Base-by-base conservation (phyloP, 2,888 invertebrate species). In the Sphecodes monilicornis region DNA sequence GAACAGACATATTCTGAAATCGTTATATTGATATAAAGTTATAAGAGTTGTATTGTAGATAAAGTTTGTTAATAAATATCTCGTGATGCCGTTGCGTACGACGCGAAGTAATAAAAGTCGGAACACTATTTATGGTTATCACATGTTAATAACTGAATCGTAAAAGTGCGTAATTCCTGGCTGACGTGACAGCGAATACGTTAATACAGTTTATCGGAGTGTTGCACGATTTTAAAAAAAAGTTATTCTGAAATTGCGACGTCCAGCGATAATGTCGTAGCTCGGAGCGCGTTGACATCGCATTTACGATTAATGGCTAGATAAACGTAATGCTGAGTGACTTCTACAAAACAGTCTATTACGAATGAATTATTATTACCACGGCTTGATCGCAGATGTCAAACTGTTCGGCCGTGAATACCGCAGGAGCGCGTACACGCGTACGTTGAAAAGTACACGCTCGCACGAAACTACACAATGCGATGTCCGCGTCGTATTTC, bases 361-460 rank as follows among this genome's bases (percentile, higher is more conserved):
- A 74, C 57, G 39, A 79, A 60, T 78, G 79, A 87, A 79, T 83
- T 87, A 82, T 87, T 72, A 78, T 46, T 46, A 76, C 74, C 26
- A 64, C 69, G 46, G 29, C 36, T 57, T 78, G 74, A 80, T 80
- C 54, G 43, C 46, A 11, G 54, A 57, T 68, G 46, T 77, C 80
- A 81, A 79, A 26, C 79, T 29, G 73, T 22, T 78, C 76, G 29
- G 18, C 39, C 69, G 29, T 80, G 64, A 76, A 76, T 78, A 66
- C 22, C 72, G 11, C 41, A 29, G 32, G 32, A 39, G 41, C 43
- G 60, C 13, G 72, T 36, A 64, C 74, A 10, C 29, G 54, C 43
- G 73, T 41, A 71, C 69, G 71, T n/a, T 32, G 75, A 78, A 64
- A 84, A 72, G 76, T 64, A n/a, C 69, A 80, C 78, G 74, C n/a